phyloP scores from a whole-genome alignment of 2,888 invertebrate genomes.

The Plagiodera versicolora region DNA sequence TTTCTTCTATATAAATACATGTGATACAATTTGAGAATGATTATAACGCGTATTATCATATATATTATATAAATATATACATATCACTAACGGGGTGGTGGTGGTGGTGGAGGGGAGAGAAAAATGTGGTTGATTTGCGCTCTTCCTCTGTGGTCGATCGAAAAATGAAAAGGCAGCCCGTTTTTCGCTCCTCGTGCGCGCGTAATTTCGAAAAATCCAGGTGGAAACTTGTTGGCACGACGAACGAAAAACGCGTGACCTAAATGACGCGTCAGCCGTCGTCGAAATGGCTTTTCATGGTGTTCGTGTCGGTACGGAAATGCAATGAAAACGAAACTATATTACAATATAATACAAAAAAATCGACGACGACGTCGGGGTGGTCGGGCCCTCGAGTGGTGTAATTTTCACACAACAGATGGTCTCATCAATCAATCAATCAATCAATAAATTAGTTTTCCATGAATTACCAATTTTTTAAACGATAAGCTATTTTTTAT shows the following conservation, averaged over 20 bases:
- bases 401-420: conserved; percentile 18
- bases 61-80: conserved; percentile 44
- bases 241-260: too few relatives aligned
- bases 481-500: too few relatives aligned
- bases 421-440: background rate
- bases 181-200: background rate
- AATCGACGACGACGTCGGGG: conserved; percentile 37
- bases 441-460: too few relatives aligned
- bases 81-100: conserved; percentile 48
- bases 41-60: conserved; percentile 35
- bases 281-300: conserved; percentile 39
- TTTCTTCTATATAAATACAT: conserved; percentile 47
- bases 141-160: too few relatives aligned
- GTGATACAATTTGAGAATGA: conserved; percentile 47
- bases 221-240: too few relatives aligned
- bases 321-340: conserved; percentile 52
- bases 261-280: too few relatives aligned
- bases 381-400: conserved; percentile 20
- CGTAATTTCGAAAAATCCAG: too few relatives aligned
- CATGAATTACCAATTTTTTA: background rate
- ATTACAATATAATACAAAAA: conserved; percentile 55
- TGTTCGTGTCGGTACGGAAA: conserved; percentile 51
- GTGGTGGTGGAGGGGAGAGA: too few relatives aligned
- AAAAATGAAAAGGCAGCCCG: too few relatives aligned
- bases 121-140: conserved; percentile 21